These are phyloP conservation scores for Percopsis omiscomaycus DNA, from an alignment of 2,797 vertebrate species.

Conservation along the genomic window DNA sequence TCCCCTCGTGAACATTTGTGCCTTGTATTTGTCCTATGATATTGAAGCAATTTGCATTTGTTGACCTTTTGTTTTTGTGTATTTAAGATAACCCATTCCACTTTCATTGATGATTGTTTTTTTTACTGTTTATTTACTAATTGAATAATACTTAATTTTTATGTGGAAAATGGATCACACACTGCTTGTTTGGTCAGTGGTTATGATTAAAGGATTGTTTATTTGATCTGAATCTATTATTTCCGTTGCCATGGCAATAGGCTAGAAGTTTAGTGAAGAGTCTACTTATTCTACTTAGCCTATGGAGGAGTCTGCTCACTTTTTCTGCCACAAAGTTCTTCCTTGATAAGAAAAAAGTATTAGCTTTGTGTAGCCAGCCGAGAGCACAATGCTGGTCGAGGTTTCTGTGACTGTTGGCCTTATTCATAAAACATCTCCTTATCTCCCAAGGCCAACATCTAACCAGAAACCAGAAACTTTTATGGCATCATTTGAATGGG, in stretches of 20 bases:
- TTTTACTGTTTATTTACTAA: constrained; percentile 13
- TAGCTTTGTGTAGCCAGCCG: constrained; percentile 24
- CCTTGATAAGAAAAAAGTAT: constrained; percentile 34
- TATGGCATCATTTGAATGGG: constrained; percentile 18
- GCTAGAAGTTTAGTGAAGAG: no score
- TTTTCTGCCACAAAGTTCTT: constrained; percentile 39
- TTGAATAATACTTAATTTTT: constrained; percentile 27
- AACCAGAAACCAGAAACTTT: constrained; percentile 28
- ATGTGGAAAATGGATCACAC: constrained; percentile 42
- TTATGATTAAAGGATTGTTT: constrained; percentile 8
- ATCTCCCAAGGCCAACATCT: constrained; percentile 22
- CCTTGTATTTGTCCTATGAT: constrained; percentile 3
- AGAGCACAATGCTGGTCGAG: constrained; percentile 4
- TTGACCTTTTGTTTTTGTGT: constrained; percentile 22
- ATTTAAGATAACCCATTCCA: constrained; percentile 19
- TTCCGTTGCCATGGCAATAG: constrained; percentile 5
- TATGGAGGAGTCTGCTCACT: constrained; percentile 30
- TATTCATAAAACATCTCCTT: constrained; percentile 18
- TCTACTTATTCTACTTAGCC: constrained; percentile 33
- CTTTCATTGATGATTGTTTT: constrained; percentile 19
- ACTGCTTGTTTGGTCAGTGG: constrained; percentile 50
- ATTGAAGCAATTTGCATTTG: not conserved
- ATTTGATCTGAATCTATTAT: constrained; percentile 21
- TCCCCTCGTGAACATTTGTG: constrained; percentile 8
- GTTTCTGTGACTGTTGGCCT: constrained; percentile 5